Evolutionary conservation across 2,113 vertebrate species (phyloP), one percentile per base, ranked within the genome.

Genomic region (Sceloporus tristichus): DNA sequence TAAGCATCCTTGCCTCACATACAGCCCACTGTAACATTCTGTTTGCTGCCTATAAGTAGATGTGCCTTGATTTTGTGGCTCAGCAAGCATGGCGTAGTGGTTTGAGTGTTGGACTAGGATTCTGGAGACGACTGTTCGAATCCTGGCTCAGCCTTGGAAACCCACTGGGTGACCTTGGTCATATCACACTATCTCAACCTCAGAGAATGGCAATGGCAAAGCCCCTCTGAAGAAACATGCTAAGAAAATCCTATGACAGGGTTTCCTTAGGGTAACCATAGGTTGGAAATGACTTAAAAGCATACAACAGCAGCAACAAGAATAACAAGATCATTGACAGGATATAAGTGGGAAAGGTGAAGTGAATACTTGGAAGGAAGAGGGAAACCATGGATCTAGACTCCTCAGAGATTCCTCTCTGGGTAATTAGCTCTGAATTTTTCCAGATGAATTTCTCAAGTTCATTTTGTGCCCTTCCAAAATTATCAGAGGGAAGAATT

Each of bases 401-500:
- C 79, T 83, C 86, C 71, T 29, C 62, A 78, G 86, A 85, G 18
- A 75, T 68, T 0, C 0, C 88, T 76, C 78, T 23, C 3, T 81
- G 10, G 21, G 25, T 77, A 89, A 70, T 68, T 48, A 62, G 62
- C 79, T 73, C 42, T 86, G 90, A 91, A 71, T 38, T 86, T 89
- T 59, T 29, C 65, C 68, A 86, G 88, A 90, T 34, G 1, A 82
- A 76, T 85, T 89, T 90, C 18, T 9, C 84, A 27, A 85, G 79
- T 16, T 53, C 70, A 85, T 79, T 23, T 56, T 89, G n/a, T 88
- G 65, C 1, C 1, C 25, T 81, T 82, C 65, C 25, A 78, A 83
- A 83, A 77, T 71, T 84, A 91, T 68, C 68, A 90, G 78, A 93
- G 91, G 84, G 77, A 76, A 29, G 66, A 27, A 90, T 79, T 53